These are phyloP conservation scores for Fissipunctia ypsillon DNA, from an alignment of 2,888 invertebrate genomes.

Conservation along the genomic window DNA sequence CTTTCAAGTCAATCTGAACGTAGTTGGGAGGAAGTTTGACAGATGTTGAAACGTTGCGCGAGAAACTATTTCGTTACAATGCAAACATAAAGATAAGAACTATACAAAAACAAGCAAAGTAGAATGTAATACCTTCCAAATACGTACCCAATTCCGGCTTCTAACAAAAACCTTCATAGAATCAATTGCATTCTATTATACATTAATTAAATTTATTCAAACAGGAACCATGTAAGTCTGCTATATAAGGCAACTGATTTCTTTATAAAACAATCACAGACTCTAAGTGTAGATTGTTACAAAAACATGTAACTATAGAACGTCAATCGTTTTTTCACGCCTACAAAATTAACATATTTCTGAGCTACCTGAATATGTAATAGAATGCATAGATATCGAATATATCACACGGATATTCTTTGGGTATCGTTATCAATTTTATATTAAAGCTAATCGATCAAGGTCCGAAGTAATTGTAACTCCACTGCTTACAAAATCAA, in stretches of 20 bases:
- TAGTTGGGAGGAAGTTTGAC: conserved; percentile 23
- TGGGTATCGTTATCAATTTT: neutral
- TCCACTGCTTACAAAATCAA: conserved; percentile 2
- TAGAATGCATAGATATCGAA: conserved; percentile 20
- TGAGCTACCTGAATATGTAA: conserved; percentile 46
- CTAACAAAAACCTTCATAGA: conserved; percentile 54
- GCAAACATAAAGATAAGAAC: conserved; percentile 32
- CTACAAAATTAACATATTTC: conserved; percentile 52
- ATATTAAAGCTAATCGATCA: conserved; percentile 16
- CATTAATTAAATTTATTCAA: conserved; percentile 66
- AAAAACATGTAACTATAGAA: conserved; percentile 30
- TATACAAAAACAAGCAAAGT: conserved; percentile 14
- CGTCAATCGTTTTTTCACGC: conserved; percentile 50
- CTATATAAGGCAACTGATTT: conserved; percentile 66
- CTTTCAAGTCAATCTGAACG: neutral
- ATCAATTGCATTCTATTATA: conserved; percentile 33
- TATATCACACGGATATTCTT: conserved; percentile 39
- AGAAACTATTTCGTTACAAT: conserved; percentile 30
- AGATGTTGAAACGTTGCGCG: conserved; percentile 37
- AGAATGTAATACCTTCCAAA: conserved; percentile 35
- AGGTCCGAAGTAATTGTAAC: conserved; percentile 31
- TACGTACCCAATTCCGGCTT: conserved; percentile 45
- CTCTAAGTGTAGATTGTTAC: conserved; percentile 53
- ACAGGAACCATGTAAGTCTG: conserved; percentile 68
- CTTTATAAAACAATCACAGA: conserved; percentile 66